Conservation (phyloP, 2,113 vertebrate genomes). For the Paratilapia polleni region DNA sequence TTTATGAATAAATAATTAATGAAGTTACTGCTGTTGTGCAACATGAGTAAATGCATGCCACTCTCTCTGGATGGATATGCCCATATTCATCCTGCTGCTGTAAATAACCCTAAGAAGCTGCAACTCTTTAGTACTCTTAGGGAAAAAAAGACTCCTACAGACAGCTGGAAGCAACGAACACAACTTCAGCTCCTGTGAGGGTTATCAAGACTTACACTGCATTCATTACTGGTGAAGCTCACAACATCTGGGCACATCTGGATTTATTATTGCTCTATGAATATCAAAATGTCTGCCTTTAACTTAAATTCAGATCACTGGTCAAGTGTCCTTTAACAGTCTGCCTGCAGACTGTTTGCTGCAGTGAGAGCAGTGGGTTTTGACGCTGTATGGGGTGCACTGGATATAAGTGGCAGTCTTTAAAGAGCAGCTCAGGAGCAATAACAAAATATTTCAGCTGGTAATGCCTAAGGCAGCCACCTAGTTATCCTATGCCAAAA, state of each 20-base stretch:
- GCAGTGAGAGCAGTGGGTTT: background rate
- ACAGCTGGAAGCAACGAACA: background rate
- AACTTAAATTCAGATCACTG: background rate
- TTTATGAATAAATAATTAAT: slow-evolving; percentile 1
- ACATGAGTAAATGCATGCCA: background rate
- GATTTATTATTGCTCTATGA: background rate
- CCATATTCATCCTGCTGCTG: background rate
- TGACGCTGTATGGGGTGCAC: background rate
- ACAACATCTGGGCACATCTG: background rate
- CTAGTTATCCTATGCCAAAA: background rate
- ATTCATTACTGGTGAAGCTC: background rate
- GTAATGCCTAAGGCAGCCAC: background rate
- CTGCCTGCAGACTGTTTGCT: background rate
- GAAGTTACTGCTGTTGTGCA: background rate
- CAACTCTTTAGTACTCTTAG: too few species aligned
- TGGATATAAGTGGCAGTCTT: background rate
- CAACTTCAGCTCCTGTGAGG: background rate
- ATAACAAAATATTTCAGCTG: background rate
- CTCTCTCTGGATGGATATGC: background rate
- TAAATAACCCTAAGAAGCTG: too few species aligned
- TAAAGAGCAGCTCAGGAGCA: background rate
- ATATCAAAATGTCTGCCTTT: background rate
- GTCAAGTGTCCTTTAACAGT: background rate
- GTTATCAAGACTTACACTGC: background rate
- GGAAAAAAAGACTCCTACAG: background rate